phyloP scores from a whole-genome alignment of 2,113 vertebrate genomes.

The Neodontobutis hainanensis region DNA sequence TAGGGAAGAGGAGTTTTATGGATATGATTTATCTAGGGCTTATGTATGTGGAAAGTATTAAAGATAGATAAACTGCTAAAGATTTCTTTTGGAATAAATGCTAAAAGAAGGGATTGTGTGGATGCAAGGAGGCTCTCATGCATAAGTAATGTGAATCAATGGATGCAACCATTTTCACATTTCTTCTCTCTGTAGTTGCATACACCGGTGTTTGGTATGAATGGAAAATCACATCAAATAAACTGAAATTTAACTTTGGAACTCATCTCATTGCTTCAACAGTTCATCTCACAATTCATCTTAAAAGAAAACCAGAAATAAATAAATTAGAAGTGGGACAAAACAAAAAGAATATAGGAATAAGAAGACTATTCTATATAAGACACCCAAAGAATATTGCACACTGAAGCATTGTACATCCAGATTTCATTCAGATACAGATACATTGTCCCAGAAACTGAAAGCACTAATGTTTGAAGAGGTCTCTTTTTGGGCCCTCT shows the following conservation, averaged over 20 bases:
- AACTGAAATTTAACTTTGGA: not conserved
- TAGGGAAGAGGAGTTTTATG: not conserved
- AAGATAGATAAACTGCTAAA: not conserved
- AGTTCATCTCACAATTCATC: too few species aligned
- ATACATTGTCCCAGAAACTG: too few species aligned
- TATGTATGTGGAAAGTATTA: not conserved
- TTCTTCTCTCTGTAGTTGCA: not conserved
- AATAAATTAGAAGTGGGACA: too few species aligned
- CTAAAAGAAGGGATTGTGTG: conserved; percentile 9
- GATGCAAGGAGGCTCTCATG: not conserved
- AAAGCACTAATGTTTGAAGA: too few species aligned
- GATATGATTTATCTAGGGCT: not conserved
- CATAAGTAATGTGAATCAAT: not conserved
- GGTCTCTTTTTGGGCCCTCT: too few species aligned
- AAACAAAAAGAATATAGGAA: too few species aligned
- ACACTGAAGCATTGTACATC: too few species aligned
- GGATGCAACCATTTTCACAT: not conserved
- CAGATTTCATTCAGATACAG: too few species aligned
- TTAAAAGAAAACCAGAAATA: too few species aligned
- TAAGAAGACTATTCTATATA: too few species aligned
- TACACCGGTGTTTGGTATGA: not conserved
- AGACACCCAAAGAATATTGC: too few species aligned
- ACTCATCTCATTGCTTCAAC: too few species aligned
- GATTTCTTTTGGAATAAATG: conserved; percentile 2
- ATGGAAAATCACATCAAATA: not conserved